Evolutionary conservation across 1,140 invertebrate species (phyloP), one percentile per base, ranked within the genome.

Genomic region (Drosophila orena): DNA sequence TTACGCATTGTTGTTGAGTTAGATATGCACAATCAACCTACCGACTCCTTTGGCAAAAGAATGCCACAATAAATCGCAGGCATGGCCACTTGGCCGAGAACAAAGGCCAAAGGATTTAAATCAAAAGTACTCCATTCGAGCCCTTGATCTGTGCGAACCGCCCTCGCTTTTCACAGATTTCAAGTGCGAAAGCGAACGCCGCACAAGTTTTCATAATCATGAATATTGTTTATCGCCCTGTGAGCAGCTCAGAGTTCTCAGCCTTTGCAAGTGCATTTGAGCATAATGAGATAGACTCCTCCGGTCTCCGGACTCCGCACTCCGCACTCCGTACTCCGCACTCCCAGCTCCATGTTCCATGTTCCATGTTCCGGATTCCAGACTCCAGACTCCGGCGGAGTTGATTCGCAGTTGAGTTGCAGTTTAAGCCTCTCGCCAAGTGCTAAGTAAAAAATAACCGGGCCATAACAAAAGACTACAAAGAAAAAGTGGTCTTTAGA

Each of bases 191-290:
- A 61, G 61, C 43, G 34, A 75, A 58, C 43, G 53, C 72, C 52
- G 37, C 71, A 58, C 55, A 76, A 76, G 56, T 77, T 77, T 76
- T 69, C 72, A 77, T 76, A 77, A 77, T 76, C 74, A 76, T 56
- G 74, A 77, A 77, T 77, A 77, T 76, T 76, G 72, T 77, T 77
- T 76, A 77, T 76, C 55, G 72, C 62, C 49, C 62, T 61, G 62
- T 50, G 64, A 69, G 62, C 62, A 75, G 60, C 60, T 75, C 53
- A 59, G 47, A 69, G 43, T 34, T 49, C 10, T 11, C 55, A 35
- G 53, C 54, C 54, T 42, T 66, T 76, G 42, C 42, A 46, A 66
- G 73, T 76, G 73, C 73, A 76, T 68, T 75, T 66, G 49, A 66
- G 73, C 71, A 75, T 75, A 76, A 76, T 76, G 71, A 75, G 73